Evolutionary conservation across 2,888 invertebrate genomes (phyloP).

Genomic region (Caenorhabditis panamensis): DNA sequence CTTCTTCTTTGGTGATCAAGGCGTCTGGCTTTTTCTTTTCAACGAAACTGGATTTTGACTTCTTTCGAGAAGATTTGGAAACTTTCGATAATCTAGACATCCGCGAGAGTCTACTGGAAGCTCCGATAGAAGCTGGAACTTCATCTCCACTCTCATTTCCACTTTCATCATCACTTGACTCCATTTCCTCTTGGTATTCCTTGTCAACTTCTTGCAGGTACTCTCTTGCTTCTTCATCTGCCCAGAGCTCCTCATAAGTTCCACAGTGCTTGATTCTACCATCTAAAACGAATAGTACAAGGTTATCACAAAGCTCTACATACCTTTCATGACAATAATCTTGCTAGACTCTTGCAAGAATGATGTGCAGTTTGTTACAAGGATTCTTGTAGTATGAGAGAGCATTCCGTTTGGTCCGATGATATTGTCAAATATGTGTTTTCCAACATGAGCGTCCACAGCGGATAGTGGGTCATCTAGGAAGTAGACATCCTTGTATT

Average conservation of each 20-base stretch:
- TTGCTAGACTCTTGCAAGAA: slow-evolving; percentile 93
- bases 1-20: slow-evolving; percentile 75
- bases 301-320: slow-evolving; percentile 14
- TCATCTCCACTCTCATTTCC: slow-evolving; percentile 37
- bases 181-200: slow-evolving; percentile 35
- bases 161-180: slow-evolving; percentile 49
- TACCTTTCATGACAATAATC: slow-evolving; percentile 89
- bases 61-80: slow-evolving; percentile 38
- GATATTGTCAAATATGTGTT: slow-evolving; percentile 85
- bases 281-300: slow-evolving; percentile 34
- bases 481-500: slow-evolving; percentile 90
- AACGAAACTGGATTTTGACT: slow-evolving; percentile 38
- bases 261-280: slow-evolving; percentile 71
- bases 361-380: slow-evolving; percentile 96
- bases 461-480: slow-evolving; percentile 96
- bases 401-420: slow-evolving; percentile 79
- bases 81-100: slow-evolving; percentile 34
- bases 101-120: slow-evolving; percentile 32
- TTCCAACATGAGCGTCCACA: slow-evolving; percentile 97
- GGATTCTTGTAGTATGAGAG: slow-evolving; percentile 87
- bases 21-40: slow-evolving; percentile 49
- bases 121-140: slow-evolving; percentile 27
- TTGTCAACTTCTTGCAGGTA: slow-evolving; percentile 65
- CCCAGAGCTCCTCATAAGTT: slow-evolving; percentile 63
- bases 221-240: slow-evolving; percentile 61